Conservation (phyloP, 2,888 invertebrate species). For the Rotaria sp. region DNA sequence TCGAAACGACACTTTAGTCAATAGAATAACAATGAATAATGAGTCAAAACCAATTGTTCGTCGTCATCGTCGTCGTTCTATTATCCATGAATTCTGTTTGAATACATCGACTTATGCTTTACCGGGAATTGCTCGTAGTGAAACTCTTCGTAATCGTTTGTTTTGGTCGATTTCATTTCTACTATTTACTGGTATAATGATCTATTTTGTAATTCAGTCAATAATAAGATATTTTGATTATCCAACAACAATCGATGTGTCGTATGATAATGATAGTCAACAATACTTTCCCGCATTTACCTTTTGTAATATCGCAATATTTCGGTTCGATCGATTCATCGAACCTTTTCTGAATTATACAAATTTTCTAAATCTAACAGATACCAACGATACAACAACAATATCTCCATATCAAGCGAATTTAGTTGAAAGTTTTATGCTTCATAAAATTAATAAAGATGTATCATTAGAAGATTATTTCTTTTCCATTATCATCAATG, state of each 20-base stretch:
- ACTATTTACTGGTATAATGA: background rate
- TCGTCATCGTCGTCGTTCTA: background rate
- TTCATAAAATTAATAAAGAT: too few species aligned
- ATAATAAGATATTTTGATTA: background rate
- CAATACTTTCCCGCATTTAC: slow-evolving; percentile 29
- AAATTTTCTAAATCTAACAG: background rate
- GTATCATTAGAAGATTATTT: too few species aligned
- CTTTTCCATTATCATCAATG: too few species aligned
- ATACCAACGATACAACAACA: background rate
- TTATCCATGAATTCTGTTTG: background rate
- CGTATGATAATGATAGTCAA: background rate
- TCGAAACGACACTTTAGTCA: too few species aligned
- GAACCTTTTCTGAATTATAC: background rate
- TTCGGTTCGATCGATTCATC: background rate
- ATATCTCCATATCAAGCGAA: too few species aligned
- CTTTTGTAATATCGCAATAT: background rate
- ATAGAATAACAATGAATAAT: too few species aligned
- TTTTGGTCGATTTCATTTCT: slow-evolving; percentile 4
- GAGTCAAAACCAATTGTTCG: too few species aligned
- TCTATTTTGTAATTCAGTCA: background rate
- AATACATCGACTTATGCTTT: slow-evolving; percentile 25
- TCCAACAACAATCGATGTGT: background rate
- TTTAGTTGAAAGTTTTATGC: too few species aligned
- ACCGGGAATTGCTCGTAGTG: background rate
- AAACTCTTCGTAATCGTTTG: background rate